Percentiles rank a stretch among this genome's conserved stretches.
Evolutionary conservation across 1,140 invertebrate genomes (phyloP).

Genomic region (Papilio polyxenes): DNA sequence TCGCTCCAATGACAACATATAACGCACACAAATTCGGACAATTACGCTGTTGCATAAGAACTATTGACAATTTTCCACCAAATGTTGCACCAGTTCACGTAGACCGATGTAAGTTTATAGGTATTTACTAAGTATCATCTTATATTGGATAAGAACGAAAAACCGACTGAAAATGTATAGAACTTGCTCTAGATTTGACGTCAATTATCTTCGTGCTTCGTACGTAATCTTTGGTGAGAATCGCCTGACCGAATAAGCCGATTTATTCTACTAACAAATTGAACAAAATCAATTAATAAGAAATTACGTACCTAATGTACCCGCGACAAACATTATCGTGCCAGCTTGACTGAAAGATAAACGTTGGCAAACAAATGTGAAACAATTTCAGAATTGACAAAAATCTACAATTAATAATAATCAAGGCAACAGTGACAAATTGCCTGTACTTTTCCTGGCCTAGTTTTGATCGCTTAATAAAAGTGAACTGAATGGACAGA

Average conservation of each 20-base stretch:
- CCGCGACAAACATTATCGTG: not conserved
- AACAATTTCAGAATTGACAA: constrained; percentile 24
- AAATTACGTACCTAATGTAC: not conserved
- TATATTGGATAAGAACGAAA: not conserved
- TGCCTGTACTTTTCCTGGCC: constrained; percentile 51
- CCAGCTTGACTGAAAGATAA: not conserved
- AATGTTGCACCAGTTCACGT: not conserved
- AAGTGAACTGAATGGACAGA: constrained; percentile 53
- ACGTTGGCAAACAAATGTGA: not conserved
- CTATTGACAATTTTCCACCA: constrained; percentile 31
- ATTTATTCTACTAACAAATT: not conserved
- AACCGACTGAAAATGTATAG: not conserved
- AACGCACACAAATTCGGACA: constrained; percentile 51
- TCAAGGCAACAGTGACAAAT: constrained; percentile 48
- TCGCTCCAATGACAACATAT: constrained; percentile 62
- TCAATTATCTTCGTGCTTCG: not conserved
- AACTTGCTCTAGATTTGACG: not conserved
- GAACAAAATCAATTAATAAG: not conserved
- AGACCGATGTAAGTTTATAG: not conserved
- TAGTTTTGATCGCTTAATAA: constrained; percentile 63
- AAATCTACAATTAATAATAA: constrained; percentile 44
- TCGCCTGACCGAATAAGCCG: not conserved
- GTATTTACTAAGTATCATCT: not conserved
- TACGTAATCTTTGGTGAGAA: not conserved
- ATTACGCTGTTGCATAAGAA: constrained; percentile 59